phyloP scores from a whole-genome alignment of 2,888 invertebrate genomes.

The Artemia sinica region DNA sequence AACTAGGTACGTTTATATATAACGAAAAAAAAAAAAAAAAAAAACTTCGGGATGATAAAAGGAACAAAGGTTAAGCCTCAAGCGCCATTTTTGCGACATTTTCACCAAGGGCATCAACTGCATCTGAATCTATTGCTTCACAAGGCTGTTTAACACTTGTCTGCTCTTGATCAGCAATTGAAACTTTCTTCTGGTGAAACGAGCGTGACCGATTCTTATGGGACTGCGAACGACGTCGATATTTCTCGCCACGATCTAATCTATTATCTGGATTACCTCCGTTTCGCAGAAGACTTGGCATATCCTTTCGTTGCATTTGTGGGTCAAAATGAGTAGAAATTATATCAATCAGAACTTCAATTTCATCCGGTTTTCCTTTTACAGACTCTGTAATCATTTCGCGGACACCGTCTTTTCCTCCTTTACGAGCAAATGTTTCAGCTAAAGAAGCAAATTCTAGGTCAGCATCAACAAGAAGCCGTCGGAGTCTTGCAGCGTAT shows the following conservation, averaged over 20 bases:
- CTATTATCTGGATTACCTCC: background rate
- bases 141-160: too few species aligned
- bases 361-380: conserved; percentile 7
- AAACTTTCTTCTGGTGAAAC: background rate
- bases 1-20: too few species aligned
- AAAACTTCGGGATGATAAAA: too few species aligned
- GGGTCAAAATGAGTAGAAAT: conserved; percentile 8
- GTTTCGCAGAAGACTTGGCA: background rate
- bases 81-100: too few species aligned
- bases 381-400: background rate
- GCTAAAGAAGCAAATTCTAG: background rate
- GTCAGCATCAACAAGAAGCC: background rate
- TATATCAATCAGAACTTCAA: background rate
- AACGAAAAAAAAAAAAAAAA: too few species aligned
- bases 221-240: background rate
- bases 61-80: too few species aligned
- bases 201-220: background rate
- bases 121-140: too few species aligned
- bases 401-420: conserved; percentile 12
- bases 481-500: background rate
- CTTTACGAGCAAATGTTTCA: conserved; percentile 10
- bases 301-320: background rate
- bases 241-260: background rate
- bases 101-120: too few species aligned
- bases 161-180: too few species aligned